These are phyloP conservation scores for Neotoma lepida DNA, from an alignment of 2,113 vertebrate genomes.

Conservation along the genomic window DNA sequence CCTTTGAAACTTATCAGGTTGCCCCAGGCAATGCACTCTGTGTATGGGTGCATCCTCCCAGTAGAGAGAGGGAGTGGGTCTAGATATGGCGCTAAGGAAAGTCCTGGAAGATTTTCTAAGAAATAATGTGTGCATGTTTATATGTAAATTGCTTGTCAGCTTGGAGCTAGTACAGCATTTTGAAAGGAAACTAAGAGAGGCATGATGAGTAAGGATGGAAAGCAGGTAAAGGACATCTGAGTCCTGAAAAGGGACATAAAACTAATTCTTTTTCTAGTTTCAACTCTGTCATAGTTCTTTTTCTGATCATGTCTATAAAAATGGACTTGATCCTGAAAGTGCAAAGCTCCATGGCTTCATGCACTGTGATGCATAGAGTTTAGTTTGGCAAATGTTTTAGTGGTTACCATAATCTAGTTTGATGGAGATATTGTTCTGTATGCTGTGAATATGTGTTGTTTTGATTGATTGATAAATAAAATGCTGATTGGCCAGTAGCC, in stretches of 20 bases:
- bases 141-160: not conserved
- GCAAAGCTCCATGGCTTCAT: not conserved
- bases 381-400: not conserved
- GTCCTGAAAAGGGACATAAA: not conserved
- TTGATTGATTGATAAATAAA: too few species aligned
- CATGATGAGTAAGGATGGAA: not conserved
- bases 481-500: too few species aligned
- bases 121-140: slow-evolving; percentile 3
- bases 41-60: not conserved
- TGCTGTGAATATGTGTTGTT: too few species aligned
- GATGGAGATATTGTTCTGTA: too few species aligned
- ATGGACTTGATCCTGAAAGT: not conserved
- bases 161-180: not conserved
- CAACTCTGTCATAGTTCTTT: not conserved
- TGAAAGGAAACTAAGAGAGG: not conserved
- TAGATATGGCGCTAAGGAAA: slow-evolving; percentile 29
- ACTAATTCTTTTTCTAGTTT: not conserved
- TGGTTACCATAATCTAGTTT: not conserved
- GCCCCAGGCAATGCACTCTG: not conserved
- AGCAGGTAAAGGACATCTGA: not conserved
- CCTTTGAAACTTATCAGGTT: slow-evolving; percentile 33
- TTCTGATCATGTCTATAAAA: not conserved
- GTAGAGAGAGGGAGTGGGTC: not conserved
- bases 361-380: not conserved
- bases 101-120: not conserved